These are phyloP conservation scores for Drosophila malerkotliana DNA, from an alignment of 1,140 invertebrate species.

Conservation along the genomic window DNA sequence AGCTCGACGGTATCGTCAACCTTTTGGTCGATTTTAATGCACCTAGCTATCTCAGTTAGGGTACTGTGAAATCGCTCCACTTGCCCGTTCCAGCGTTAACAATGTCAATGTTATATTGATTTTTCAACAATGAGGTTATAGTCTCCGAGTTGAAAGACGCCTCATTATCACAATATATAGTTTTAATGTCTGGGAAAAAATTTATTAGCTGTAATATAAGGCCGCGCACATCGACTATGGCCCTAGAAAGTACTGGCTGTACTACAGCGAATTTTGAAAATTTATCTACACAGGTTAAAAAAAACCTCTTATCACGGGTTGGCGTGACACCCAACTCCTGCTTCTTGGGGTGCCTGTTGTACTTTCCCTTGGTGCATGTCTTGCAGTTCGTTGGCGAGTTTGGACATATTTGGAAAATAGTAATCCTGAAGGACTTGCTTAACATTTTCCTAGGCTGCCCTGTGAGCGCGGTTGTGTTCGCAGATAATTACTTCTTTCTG, in stretches of 20 bases:
- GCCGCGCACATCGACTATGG: slow-evolving; percentile 17
- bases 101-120: slow-evolving; percentile 17
- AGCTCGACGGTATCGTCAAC: slow-evolving; percentile 30
- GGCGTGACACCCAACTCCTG: background rate
- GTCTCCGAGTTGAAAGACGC: slow-evolving; percentile 34
- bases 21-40: too few relatives aligned
- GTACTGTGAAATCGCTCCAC: too few relatives aligned
- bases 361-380: background rate
- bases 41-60: too few relatives aligned
- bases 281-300: slow-evolving; percentile 35
- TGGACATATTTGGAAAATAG: slow-evolving; percentile 1
- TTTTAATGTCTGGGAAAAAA: slow-evolving; percentile 23
- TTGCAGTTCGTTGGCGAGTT: background rate
- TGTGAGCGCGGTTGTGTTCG: slow-evolving; percentile 9
- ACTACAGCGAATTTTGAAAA: slow-evolving; percentile 33
- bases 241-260: slow-evolving; percentile 24
- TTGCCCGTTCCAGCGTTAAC: too few relatives aligned
- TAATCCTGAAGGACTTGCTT: slow-evolving; percentile 13
- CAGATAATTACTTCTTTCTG: slow-evolving; percentile 1
- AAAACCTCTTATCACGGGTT: slow-evolving; percentile 9
- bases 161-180: slow-evolving; percentile 36
- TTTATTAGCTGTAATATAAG: slow-evolving; percentile 25
- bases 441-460: slow-evolving; percentile 5
- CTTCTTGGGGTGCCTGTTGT: background rate
- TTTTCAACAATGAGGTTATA: slow-evolving; percentile 13